These are phyloP conservation scores for Lepisosteus oculatus DNA, from an alignment of 2,113 vertebrate genomes.

Conservation along the genomic window DNA sequence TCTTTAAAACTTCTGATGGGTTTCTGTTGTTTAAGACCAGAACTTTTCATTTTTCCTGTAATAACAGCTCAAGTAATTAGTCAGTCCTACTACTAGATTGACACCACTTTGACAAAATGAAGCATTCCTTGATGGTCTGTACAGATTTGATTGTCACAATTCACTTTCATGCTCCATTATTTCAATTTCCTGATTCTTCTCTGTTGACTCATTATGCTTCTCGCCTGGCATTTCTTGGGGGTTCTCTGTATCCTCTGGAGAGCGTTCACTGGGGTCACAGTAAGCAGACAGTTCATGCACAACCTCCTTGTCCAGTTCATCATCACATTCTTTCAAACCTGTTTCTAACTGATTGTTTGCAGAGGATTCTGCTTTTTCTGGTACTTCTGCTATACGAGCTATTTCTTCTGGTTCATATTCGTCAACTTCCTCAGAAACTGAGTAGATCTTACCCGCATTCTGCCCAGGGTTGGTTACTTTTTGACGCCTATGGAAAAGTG, in stretches of 20 bases:
- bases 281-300: conserved; percentile 8
- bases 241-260: not conserved
- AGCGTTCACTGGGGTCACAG: not conserved
- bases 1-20: too few relatives aligned
- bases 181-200: conserved; percentile 56
- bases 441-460: conserved; percentile 70
- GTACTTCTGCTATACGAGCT: not conserved
- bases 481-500: conserved; percentile 71
- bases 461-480: conserved; percentile 54
- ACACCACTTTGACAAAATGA: not conserved
- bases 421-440: conserved; percentile 69
- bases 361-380: not conserved
- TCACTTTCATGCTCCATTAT: conserved; percentile 41
- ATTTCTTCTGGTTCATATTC: conserved; percentile 36
- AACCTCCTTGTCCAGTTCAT: not conserved
- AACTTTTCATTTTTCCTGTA: too few relatives aligned
- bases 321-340: not conserved
- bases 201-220: conserved; percentile 22
- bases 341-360: not conserved
- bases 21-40: too few relatives aligned
- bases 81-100: not conserved
- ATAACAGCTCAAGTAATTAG: too few relatives aligned
- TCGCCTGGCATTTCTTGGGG: not conserved
- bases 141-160: not conserved
- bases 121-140: not conserved